A percentile compares a stretch with the other conserved stretches of the same genome.
phyloP scores from a whole-genome alignment of 2,888 invertebrate species.

The Drosophila borealis region DNA sequence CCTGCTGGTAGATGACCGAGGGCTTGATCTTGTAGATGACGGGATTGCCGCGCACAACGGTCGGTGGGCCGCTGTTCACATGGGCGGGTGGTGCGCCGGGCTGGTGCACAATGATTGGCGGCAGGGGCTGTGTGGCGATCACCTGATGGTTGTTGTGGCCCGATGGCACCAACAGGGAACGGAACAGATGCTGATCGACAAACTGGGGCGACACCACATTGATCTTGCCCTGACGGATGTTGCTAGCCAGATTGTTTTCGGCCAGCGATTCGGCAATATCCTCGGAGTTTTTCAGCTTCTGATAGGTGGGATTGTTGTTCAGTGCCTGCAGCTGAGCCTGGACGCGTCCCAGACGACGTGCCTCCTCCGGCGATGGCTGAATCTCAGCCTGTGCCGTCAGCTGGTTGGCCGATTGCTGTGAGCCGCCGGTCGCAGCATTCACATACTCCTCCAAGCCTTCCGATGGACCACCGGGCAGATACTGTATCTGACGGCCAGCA shows the following conservation, averaged over 20 bases:
- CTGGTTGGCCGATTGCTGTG: slow-evolving; percentile 58
- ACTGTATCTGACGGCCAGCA: slow-evolving; percentile 37
- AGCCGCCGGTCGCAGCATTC: slow-evolving; percentile 72
- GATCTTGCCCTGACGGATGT: slow-evolving; percentile 81
- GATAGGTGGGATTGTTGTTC: slow-evolving; percentile 75
- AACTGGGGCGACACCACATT: slow-evolving; percentile 82
- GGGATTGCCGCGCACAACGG: slow-evolving; percentile 82
- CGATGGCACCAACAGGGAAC: slow-evolving; percentile 81
- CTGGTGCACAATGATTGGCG: slow-evolving; percentile 82
- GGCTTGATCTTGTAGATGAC: slow-evolving; percentile 84
- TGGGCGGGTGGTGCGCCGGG: slow-evolving; percentile 80
- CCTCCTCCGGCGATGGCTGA: slow-evolving; percentile 72
- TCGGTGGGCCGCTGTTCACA: slow-evolving; percentile 82
- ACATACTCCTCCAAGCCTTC: slow-evolving; percentile 78
- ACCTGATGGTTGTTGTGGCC: slow-evolving; percentile 81
- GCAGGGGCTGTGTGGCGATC: slow-evolving; percentile 81
- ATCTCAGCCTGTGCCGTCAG: slow-evolving; percentile 77
- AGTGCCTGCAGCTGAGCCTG: slow-evolving; percentile 78
- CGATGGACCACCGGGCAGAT: slow-evolving; percentile 54
- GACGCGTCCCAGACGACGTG: slow-evolving; percentile 71
- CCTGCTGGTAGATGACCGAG: slow-evolving; percentile 83
- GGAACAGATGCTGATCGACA: slow-evolving; percentile 81
- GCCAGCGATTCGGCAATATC: slow-evolving; percentile 82
- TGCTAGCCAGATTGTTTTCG: slow-evolving; percentile 76
- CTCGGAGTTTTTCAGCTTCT: slow-evolving; percentile 80